Conservation (phyloP, 2,113 vertebrate genomes). For the Hypanus sabinus region DNA sequence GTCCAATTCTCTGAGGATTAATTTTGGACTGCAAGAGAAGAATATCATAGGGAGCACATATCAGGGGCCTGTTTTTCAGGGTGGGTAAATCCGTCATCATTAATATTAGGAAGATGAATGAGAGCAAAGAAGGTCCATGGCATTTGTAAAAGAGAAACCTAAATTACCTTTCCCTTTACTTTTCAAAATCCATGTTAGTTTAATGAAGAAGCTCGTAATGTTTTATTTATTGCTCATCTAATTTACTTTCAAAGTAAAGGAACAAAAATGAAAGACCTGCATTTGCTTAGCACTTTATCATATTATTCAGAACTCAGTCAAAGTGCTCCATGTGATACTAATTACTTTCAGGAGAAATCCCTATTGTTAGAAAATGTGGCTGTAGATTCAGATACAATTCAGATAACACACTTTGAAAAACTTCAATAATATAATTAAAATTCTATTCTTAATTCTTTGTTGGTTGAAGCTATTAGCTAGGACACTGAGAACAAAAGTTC, state of each 20-base stretch:
- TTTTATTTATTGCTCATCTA: slow-evolving; percentile 21
- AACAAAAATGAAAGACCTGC: neutral
- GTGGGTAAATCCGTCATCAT: neutral
- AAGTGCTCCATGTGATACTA: neutral
- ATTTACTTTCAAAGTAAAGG: neutral
- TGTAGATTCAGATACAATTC: neutral
- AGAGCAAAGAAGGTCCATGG: neutral
- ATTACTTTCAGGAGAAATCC: neutral
- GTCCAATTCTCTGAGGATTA: neutral
- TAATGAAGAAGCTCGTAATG: slow-evolving; percentile 11
- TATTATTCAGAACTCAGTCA: neutral
- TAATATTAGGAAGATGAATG: slow-evolving; percentile 34
- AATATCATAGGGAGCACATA: neutral
- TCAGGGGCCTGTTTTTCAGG: neutral
- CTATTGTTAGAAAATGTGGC: neutral
- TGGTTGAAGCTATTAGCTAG: neutral
- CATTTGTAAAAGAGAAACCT: slow-evolving; percentile 23
- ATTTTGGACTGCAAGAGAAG: neutral
- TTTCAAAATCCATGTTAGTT: slow-evolving; percentile 1
- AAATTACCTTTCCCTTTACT: neutral
- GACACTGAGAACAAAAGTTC: neutral
- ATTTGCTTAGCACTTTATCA: neutral
- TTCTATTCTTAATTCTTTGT: neutral
- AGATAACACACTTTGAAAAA: neutral
- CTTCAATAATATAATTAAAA: neutral